phyloP scores from a whole-genome alignment of 2,797 vertebrate genomes.

The Brachymystax lenok region DNA sequence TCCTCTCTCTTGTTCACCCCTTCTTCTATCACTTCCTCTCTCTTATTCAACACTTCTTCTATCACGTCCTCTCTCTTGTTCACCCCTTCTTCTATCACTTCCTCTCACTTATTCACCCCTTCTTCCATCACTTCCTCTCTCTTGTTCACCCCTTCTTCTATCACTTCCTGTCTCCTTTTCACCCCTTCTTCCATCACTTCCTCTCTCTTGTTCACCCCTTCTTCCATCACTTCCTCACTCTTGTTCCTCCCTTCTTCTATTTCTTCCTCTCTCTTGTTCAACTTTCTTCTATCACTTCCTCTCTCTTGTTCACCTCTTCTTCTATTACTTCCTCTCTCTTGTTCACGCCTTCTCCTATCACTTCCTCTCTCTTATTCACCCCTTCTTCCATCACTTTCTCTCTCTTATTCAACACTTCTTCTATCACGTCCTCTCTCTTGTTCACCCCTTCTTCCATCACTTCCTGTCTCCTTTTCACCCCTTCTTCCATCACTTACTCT shows the following conservation, averaged over 20 bases:
- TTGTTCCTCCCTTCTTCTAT: too few species aligned
- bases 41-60: background rate
- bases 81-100: constrained; percentile 9
- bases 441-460: too few species aligned
- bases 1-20: background rate
- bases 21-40: background rate
- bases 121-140: background rate
- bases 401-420: too few species aligned
- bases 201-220: background rate
- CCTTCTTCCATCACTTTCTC: too few species aligned
- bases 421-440: too few species aligned
- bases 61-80: constrained; percentile 4
- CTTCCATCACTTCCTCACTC: background rate
- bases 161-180: constrained; percentile 4
- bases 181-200: too few species aligned
- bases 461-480: too few species aligned
- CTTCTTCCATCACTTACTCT: too few species aligned
- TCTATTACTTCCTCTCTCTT: too few species aligned
- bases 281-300: background rate
- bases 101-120: background rate
- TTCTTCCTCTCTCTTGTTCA: background rate
- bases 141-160: constrained; percentile 9
- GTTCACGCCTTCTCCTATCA: too few species aligned
- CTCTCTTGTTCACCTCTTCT: constrained; percentile 22
- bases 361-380: too few species aligned